A percentile compares a stretch with the other conserved stretches of the same genome.
phyloP scores from a whole-genome alignment of 2,113 vertebrate species.

The Pygoscelis adeliae region DNA sequence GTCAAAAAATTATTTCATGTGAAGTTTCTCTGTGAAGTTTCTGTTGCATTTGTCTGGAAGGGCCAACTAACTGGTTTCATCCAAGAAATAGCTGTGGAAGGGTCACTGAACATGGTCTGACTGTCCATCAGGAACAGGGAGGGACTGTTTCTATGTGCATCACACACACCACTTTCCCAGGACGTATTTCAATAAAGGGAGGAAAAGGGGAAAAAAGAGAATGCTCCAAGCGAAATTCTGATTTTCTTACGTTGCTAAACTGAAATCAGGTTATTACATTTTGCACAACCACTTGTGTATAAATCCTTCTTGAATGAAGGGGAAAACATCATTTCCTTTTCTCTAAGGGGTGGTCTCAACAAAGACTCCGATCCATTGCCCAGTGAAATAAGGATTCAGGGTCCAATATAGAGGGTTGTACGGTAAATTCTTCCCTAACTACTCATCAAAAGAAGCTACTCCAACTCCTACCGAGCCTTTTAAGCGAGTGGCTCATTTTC shows the following conservation, averaged over 20 bases:
- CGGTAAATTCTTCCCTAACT: background rate
- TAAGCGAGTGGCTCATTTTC: background rate
- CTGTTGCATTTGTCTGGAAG: background rate
- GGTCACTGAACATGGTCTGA: background rate
- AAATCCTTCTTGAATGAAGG: background rate
- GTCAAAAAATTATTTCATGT: background rate
- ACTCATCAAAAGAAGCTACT: background rate
- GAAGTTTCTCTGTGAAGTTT: background rate
- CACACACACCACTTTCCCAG: background rate
- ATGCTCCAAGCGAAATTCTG: background rate
- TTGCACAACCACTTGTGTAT: background rate
- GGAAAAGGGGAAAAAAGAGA: background rate
- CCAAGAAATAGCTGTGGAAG: background rate
- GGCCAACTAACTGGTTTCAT: background rate
- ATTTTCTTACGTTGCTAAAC: background rate
- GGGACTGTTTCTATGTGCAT: background rate
- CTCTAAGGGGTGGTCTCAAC: background rate
- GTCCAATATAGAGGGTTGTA: background rate
- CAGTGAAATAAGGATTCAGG: background rate
- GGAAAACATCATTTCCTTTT: background rate
- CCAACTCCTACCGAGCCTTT: background rate
- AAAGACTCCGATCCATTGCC: background rate
- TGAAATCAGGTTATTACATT: background rate
- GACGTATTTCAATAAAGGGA: background rate
- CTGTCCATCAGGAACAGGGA: background rate